phyloP scores from a whole-genome alignment of 2,113 vertebrate genomes.

The Neotoma lepida region DNA sequence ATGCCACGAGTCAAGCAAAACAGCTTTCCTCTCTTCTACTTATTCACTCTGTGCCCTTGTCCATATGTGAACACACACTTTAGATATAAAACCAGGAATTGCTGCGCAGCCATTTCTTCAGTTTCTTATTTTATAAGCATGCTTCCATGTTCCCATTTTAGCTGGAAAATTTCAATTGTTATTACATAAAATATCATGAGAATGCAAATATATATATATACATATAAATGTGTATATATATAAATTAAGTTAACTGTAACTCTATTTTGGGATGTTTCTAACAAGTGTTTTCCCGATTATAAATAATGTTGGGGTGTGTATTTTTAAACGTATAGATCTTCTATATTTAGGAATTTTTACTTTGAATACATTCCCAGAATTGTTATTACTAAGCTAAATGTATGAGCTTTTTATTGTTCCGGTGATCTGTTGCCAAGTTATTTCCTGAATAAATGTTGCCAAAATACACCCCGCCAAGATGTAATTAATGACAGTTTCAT shows the following conservation, averaged over 20 bases:
- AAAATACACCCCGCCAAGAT: constrained; percentile 54
- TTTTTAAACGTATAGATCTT: constrained; percentile 61
- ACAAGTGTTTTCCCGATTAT: constrained; percentile 19
- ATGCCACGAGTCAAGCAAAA: not conserved
- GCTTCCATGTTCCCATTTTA: not conserved
- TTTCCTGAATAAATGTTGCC: constrained; percentile 59
- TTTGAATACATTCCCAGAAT: constrained; percentile 62
- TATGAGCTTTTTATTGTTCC: constrained; percentile 52
- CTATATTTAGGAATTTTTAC: constrained; percentile 69
- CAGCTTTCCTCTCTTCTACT: not conserved
- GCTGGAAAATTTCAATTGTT: constrained; percentile 5
- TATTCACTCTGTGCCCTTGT: not conserved
- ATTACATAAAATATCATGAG: not conserved
- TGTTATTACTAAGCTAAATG: constrained; percentile 54
- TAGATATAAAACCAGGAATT: not conserved
- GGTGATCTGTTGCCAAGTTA: constrained; percentile 59
- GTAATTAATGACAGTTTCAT: constrained; percentile 67
- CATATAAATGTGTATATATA: not conserved
- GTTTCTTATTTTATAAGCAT: constrained; percentile 15
- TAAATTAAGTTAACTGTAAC: constrained; percentile 39
- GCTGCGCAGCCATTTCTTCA: not conserved
- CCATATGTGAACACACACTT: not conserved
- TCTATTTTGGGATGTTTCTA: constrained; percentile 27
- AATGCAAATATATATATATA: not conserved
- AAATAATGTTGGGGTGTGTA: constrained; percentile 56